Percentiles rank a stretch among this genome's conserved stretches.
Conservation (phyloP, 1,140 invertebrate species). For the Aphaenogaster rudis region DNA sequence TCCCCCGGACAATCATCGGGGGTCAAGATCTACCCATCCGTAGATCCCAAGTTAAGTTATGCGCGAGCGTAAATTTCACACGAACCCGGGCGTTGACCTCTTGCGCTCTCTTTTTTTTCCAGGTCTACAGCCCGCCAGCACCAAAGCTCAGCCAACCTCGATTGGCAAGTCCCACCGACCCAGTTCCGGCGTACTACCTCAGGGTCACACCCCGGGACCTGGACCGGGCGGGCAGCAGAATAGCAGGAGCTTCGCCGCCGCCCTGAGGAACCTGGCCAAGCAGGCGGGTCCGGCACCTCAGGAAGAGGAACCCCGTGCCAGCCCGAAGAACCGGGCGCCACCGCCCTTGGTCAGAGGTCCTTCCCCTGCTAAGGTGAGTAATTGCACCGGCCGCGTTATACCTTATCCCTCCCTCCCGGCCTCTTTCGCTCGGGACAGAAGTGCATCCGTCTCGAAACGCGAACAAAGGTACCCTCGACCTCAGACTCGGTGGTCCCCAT, state of each 20-base stretch:
- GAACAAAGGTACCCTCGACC: slow-evolving; percentile 45
- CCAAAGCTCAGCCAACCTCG: slow-evolving; percentile 83
- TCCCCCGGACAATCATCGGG: neutral
- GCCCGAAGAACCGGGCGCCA: slow-evolving; percentile 85
- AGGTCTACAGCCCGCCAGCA: slow-evolving; percentile 85
- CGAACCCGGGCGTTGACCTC: slow-evolving; percentile 29
- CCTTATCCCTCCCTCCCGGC: slow-evolving; percentile 17
- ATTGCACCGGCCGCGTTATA: slow-evolving; percentile 15
- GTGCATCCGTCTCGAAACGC: slow-evolving; percentile 21
- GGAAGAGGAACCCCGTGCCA: slow-evolving; percentile 84
- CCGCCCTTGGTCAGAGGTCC: slow-evolving; percentile 85
- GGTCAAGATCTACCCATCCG: neutral
- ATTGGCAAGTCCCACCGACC: slow-evolving; percentile 85
- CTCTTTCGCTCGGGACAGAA: slow-evolving; percentile 11
- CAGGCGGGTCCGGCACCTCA: slow-evolving; percentile 89
- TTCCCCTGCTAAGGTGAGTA: slow-evolving; percentile 85
- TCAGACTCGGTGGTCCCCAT: slow-evolving; percentile 47
- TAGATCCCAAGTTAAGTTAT: slow-evolving; percentile 9
- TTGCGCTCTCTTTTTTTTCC: slow-evolving; percentile 73
- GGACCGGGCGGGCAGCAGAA: slow-evolving; percentile 86
- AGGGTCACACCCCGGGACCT: slow-evolving; percentile 86
- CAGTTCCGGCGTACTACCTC: slow-evolving; percentile 84
- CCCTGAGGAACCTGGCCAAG: slow-evolving; percentile 93
- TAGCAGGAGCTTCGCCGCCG: slow-evolving; percentile 90
- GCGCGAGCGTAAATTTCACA: slow-evolving; percentile 32